Conservation (phyloP, 2,797 vertebrate species). For the Nannoperca obscura region DNA sequence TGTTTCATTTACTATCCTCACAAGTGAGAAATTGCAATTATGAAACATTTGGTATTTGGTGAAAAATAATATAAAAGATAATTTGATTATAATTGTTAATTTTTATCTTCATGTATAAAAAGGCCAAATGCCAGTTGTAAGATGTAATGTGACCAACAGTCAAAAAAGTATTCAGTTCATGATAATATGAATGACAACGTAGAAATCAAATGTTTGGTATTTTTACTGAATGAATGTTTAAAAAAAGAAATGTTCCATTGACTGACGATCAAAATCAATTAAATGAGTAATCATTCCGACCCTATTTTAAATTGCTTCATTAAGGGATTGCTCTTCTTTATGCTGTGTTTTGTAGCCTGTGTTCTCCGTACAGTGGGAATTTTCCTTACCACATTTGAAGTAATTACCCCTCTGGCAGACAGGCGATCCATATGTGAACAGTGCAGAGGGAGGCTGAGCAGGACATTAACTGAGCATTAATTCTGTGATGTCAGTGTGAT, state of each 20-base stretch:
- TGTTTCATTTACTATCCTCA: background rate
- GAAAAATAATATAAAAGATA: background rate
- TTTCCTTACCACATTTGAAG: conserved; percentile 54
- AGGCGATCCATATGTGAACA: conserved; percentile 71
- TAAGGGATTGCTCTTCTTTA: conserved; percentile 24
- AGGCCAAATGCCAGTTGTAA: background rate
- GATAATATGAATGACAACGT: background rate
- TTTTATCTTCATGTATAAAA: background rate
- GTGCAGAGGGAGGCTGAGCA: conserved; percentile 61
- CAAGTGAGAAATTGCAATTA: too few species aligned
- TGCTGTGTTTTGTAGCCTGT: conserved; percentile 17
- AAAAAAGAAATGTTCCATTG: background rate
- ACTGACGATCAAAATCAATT: background rate
- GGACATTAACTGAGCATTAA: conserved; percentile 74
- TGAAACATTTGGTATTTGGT: too few species aligned
- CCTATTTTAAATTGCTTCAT: conserved; percentile 24
- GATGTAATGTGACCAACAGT: background rate
- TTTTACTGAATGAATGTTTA: conserved; percentile 1
- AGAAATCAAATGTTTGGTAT: background rate
- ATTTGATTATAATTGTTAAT: background rate
- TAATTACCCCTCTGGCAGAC: conserved; percentile 66
- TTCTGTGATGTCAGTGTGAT: conserved; percentile 63
- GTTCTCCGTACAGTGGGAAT: conserved; percentile 37
- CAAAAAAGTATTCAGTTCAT: background rate
- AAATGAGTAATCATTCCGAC: conserved; percentile 7